These are phyloP conservation scores for Xestia ashworthii DNA, from an alignment of 2,888 invertebrate genomes.

Conservation along the genomic window DNA sequence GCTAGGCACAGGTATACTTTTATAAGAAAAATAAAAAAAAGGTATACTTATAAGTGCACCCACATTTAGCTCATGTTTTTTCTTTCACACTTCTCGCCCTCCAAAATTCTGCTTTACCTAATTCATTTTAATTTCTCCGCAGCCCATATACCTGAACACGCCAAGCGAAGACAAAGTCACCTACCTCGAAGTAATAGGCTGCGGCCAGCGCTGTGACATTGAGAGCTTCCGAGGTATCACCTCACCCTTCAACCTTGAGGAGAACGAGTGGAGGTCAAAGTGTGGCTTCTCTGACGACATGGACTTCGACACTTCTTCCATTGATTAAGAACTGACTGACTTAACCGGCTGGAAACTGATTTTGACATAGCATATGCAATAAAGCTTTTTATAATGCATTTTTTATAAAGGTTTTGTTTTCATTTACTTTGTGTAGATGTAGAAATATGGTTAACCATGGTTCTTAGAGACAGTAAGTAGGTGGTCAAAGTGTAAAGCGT, in stretches of 20 bases:
- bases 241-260: slow-evolving; percentile 58
- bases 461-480: not conserved
- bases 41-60: too few relatives aligned
- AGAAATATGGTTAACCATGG: not conserved
- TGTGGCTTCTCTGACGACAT: slow-evolving; percentile 69
- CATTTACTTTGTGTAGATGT: not conserved
- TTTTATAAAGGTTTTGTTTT: not conserved
- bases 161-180: slow-evolving; percentile 61
- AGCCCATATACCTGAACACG: slow-evolving; percentile 73
- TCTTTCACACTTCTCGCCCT: not conserved
- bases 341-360: not conserved
- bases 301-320: slow-evolving; percentile 62
- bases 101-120: not conserved
- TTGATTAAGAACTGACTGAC: slow-evolving; percentile 55
- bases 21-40: too few relatives aligned
- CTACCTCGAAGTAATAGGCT: slow-evolving; percentile 70
- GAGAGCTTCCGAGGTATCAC: slow-evolving; percentile 69
- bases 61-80: too few relatives aligned
- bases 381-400: not conserved
- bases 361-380: slow-evolving; percentile 1
- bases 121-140: slow-evolving; percentile 18
- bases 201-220: slow-evolving; percentile 66
- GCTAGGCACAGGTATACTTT: too few relatives aligned
- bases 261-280: slow-evolving; percentile 64
- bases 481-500: too few relatives aligned